phyloP scores from a whole-genome alignment of 2,113 vertebrate genomes.

The Philantomba maxwellii region DNA sequence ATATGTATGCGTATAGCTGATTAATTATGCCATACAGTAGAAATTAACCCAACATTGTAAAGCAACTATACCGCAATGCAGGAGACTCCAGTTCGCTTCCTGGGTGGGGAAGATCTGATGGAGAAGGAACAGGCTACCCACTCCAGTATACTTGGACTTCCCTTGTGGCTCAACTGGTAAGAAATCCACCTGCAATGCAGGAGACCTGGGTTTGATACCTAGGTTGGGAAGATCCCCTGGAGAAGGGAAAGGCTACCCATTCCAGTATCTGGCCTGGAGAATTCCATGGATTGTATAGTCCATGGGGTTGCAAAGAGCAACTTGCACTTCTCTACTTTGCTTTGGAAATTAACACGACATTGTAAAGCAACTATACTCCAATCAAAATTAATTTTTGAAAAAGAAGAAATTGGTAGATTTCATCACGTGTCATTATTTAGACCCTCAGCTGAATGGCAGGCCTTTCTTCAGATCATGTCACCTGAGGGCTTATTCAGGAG shows the following conservation, averaged over 20 bases:
- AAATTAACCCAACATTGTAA: not conserved
- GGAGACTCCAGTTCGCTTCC: not conserved
- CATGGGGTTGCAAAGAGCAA: not conserved
- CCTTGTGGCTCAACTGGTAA: not conserved
- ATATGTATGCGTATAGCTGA: not conserved
- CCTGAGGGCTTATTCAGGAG: not conserved
- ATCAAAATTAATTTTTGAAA: not conserved
- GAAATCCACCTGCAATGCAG: accelerated
- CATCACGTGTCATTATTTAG: not conserved
- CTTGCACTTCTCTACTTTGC: not conserved
- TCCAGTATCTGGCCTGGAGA: not conserved
- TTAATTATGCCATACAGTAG: not conserved
- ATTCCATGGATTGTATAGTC: not conserved
- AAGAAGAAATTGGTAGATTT: not conserved
- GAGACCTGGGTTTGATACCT: not conserved
- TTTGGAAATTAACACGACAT: not conserved
- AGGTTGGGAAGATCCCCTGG: not conserved
- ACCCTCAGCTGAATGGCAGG: not conserved
- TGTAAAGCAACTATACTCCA: not conserved
- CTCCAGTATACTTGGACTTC: not conserved
- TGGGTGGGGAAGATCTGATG: not conserved
- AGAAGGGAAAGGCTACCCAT: not conserved
- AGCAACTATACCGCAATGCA: not conserved
- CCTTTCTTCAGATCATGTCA: not conserved
- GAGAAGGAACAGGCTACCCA: not conserved